Base-by-base conservation (phyloP, 2,797 vertebrate species). In the Loriculus beryllinus region DNA sequence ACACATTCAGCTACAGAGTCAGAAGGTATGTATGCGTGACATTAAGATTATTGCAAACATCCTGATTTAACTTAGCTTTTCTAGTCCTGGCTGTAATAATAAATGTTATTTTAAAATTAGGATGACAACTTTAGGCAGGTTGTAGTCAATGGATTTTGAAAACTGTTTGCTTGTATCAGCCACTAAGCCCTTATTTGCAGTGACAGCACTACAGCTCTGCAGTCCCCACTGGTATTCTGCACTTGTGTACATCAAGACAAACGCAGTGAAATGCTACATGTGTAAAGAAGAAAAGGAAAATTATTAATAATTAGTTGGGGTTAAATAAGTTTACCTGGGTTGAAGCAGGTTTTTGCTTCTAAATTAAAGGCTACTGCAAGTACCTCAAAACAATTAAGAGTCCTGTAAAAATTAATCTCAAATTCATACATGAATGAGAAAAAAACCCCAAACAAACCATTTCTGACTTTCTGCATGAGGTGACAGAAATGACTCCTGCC, bases 101-200 rank as follows among this genome's bases (percentile, higher is more conserved):
- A 37, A 23, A 52, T 7, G 40, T 25, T 25, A 15, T 14, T 40
- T 39, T 47, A 23, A 71, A 82, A 42, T 21, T 0, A 60, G 63
- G 57, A 49, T 85, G 91, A 82, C 88, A 79, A 4, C n/a, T 79
- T n/a, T 17, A 85, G 76, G 77, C 88, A 93, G 93, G 91, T 23
- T 56, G 88, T 7, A 51, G 79, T 56, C 79, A 54, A 62, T 72
- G 67, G 40, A 2, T 56, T 94, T 80, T 76, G 95, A 85, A 64
- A 84, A 76, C 39, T 33, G 86, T 42, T 79, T 31, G 59, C 54
- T 52, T 3, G 0, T 10, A 37, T 82, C 60, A 84, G 63, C 22
- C n/a, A 4, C 49, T 9, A 9, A 47, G 76, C 40, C 68, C 10
- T 59, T 42, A 90, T 5, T 0, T 0, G 48, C 29, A 29, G 75